These are phyloP conservation scores for Salvelinus alpinus DNA, from an alignment of 2,113 vertebrate species.

Conservation along the genomic window DNA sequence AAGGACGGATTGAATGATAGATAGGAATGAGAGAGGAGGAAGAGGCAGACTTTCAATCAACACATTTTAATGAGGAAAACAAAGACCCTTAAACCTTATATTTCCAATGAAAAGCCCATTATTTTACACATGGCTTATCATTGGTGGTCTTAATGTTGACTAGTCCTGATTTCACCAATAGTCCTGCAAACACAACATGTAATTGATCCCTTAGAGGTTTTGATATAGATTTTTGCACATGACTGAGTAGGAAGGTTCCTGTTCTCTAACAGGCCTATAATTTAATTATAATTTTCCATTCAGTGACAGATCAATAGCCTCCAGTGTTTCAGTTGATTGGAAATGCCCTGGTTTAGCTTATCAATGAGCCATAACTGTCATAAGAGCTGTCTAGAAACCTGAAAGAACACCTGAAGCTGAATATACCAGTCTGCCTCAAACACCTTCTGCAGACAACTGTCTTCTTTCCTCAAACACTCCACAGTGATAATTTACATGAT, in stretches of 20 bases:
- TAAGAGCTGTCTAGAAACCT: conserved; percentile 33
- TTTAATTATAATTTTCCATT: conserved; percentile 51
- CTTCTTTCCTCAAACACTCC: not conserved
- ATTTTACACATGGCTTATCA: conserved; percentile 1
- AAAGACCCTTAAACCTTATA: too few species aligned
- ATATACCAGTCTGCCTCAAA: not conserved
- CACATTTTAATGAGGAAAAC: too few species aligned
- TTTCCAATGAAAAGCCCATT: not conserved
- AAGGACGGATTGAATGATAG: not conserved
- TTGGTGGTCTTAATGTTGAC: conserved; percentile 6
- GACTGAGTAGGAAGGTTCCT: conserved; percentile 20
- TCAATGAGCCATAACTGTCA: conserved; percentile 24
- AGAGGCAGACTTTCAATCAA: too few species aligned
- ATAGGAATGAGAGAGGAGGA: not conserved
- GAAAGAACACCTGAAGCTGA: not conserved
- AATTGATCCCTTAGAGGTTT: conserved; percentile 11
- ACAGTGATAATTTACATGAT: not conserved
- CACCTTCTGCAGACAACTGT: not conserved
- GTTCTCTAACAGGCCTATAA: conserved; percentile 49
- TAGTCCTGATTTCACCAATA: conserved; percentile 3
- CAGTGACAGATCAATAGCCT: conserved; percentile 7
- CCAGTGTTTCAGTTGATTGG: conserved; percentile 16
- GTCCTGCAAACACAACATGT: conserved; percentile 19
- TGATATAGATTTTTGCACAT: conserved; percentile 50
- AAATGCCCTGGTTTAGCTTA: conserved; percentile 5